Conservation (phyloP, 2,797 vertebrate genomes). For the Lepilemur septentrionalis region DNA sequence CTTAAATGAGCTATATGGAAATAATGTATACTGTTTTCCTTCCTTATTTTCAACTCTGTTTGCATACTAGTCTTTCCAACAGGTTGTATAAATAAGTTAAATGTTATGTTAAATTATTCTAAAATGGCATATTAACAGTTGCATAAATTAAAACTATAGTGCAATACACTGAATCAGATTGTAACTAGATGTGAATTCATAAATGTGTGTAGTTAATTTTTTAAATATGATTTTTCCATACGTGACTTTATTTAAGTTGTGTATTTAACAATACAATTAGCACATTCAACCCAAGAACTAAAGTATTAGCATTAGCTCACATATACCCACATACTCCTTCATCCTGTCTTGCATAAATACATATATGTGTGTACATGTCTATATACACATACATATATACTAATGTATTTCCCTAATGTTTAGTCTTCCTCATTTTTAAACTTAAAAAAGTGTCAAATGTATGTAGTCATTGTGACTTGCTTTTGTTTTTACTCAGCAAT, state of each 20-base stretch:
- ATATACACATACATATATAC: neutral
- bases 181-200: slow-evolving; percentile 64
- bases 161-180: slow-evolving; percentile 50
- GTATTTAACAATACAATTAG: slow-evolving; percentile 45
- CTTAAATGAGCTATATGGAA: slow-evolving; percentile 57
- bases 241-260: slow-evolving; percentile 16
- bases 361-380: neutral
- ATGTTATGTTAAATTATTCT: slow-evolving; percentile 62
- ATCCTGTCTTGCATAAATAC: neutral
- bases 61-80: slow-evolving; percentile 64
- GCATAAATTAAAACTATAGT: slow-evolving; percentile 60
- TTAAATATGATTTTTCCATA: slow-evolving; percentile 43
- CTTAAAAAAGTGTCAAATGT: neutral
- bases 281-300: neutral
- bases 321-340: neutral
- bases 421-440: slow-evolving; percentile 17
- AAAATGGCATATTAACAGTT: slow-evolving; percentile 71
- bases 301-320: neutral
- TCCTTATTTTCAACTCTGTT: slow-evolving; percentile 58
- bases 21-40: slow-evolving; percentile 57
- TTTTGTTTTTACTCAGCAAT: neutral
- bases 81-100: slow-evolving; percentile 68
- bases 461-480: neutral
- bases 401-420: neutral
- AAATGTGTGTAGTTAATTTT: slow-evolving; percentile 59